Evolutionary conservation across 2,888 invertebrate species (phyloP).

Genomic region (Acanthosoma haemorrhoidale): DNA sequence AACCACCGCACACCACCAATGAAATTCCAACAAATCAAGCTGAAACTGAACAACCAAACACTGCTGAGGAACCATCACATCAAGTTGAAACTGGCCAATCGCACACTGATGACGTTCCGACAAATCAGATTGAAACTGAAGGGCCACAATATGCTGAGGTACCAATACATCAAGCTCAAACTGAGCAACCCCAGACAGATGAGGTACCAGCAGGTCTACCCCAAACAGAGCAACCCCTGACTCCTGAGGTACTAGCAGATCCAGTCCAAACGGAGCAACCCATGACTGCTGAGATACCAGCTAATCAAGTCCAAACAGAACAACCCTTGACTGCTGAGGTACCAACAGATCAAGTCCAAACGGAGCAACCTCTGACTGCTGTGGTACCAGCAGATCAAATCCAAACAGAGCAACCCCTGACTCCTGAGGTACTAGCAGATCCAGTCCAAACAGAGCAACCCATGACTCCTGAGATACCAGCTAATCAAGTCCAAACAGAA

Average conservation of each 20-base stretch:
- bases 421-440: background rate
- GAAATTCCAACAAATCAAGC: background rate
- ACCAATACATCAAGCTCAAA: background rate
- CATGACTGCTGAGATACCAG: background rate
- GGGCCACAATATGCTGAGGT: background rate
- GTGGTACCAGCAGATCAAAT: background rate
- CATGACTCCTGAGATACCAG: no score
- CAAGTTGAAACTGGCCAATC: no score
- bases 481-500: no score
- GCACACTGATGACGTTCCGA: background rate
- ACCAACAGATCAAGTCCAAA: background rate
- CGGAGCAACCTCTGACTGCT: background rate
- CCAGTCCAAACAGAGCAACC: no score
- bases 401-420: no score
- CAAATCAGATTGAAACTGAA: background rate
- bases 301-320: background rate
- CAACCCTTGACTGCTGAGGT: background rate
- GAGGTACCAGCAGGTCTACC: conserved; percentile 34
- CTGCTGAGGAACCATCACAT: background rate
- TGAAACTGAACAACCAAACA: background rate
- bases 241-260: conserved; percentile 29
- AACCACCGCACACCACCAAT: conserved; percentile 11
- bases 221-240: background rate
- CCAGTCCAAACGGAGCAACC: background rate
- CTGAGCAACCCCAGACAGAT: conserved; percentile 32